These are phyloP conservation scores for Callorhinus ursinus DNA, from an alignment of 2,113 vertebrate genomes.

Conservation along the genomic window DNA sequence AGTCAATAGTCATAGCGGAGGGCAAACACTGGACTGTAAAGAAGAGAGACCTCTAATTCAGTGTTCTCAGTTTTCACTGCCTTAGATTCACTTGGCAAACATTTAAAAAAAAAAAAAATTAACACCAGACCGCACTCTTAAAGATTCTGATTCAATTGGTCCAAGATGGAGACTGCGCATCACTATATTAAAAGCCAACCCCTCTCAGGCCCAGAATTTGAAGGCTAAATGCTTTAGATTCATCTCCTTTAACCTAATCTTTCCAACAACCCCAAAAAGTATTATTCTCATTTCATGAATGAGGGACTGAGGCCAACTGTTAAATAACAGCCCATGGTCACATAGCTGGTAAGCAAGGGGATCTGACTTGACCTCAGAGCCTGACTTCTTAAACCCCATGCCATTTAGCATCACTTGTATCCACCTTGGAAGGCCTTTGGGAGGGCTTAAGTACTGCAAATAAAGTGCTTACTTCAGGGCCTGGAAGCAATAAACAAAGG, in stretches of 20 bases:
- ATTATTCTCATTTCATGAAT: conserved; percentile 12
- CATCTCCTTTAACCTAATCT: not conserved
- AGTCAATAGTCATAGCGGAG: not conserved
- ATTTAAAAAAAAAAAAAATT: not conserved
- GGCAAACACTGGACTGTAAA: not conserved
- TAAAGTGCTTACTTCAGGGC: not conserved
- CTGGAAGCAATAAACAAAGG: not conserved
- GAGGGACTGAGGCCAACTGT: not conserved
- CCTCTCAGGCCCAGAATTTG: not conserved
- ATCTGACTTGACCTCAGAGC: not conserved
- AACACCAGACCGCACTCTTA: not conserved
- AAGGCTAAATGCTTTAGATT: not conserved
- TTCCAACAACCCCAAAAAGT: not conserved
- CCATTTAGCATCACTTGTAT: not conserved
- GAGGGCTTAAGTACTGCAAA: not conserved
- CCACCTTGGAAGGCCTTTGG: not conserved
- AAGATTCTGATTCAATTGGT: not conserved
- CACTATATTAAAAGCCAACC: not conserved
- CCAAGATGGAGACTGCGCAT: not conserved
- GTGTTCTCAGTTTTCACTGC: not conserved
- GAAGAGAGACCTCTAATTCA: not conserved
- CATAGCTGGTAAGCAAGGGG: not conserved
- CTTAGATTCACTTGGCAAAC: not conserved
- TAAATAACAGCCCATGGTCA: not conserved
- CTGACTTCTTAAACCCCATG: not conserved